Evolutionary conservation across 2,888 invertebrate species (phyloP), one percentile per base, ranked within the genome.

Genomic region (Hylaea fasciaria): DNA sequence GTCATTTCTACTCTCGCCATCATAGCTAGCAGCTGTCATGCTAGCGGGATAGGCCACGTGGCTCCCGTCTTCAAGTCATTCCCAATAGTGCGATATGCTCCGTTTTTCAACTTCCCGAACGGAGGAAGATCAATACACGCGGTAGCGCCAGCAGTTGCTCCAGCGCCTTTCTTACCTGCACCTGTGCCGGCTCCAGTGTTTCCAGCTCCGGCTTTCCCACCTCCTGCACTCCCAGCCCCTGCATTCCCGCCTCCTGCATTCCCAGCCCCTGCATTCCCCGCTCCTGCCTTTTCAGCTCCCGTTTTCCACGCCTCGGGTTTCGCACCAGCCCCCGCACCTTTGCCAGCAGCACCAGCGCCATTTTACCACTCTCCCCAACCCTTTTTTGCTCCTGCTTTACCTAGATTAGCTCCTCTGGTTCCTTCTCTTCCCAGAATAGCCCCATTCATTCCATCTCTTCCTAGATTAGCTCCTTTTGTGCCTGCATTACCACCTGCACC

Each of bases 21-120:
- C 68, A 83, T 90, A 85, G 87, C 86, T 85, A 86, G 87, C 78
- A 86, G 87, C 78, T 86, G 86, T 49, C 74, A 80, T 59, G 90
- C 91, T 82, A 92, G 92, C 65, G 91, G 90, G 57, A 69, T 91
- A 64, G 88, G 88, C 64, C 89, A 89, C 61, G 46, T 89, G 1
- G 57, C 81, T 52, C 77, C 90, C 59, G 83, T 83, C 50, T 75
- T 89, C 14, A 87, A 82, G 69, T 83, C 91, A 0, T 71, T 83
- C 37, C 86, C 91, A 1, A 76, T 91, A 17, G 91, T 91, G 0
- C 82, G 91, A 65, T 91, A 92, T 71, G 89, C 92, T 46, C 92
- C 92, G 8, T 92, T 87, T 77, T 92, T 90, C 77, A 92, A 85
- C 69, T 91, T 92, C 40, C 91, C 92, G 12, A 82, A 81, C 57